phyloP scores from a whole-genome alignment of 1,140 invertebrate genomes.

The Mesaphorura yosii region DNA sequence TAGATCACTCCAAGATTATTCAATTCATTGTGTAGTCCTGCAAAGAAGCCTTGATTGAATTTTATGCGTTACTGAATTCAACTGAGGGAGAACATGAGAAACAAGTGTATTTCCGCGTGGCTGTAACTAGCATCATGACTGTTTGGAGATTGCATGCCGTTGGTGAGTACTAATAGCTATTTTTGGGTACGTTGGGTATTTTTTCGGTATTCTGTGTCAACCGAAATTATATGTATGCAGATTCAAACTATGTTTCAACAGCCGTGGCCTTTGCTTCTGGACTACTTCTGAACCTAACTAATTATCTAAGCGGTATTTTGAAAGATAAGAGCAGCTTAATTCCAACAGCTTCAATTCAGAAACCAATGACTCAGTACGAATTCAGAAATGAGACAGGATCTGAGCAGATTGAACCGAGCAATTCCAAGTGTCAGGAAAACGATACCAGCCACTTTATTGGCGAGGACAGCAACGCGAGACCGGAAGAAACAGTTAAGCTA shows the following conservation, averaged over 20 bases:
- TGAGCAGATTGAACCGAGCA: too few species aligned
- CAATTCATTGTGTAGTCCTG: conserved; percentile 12
- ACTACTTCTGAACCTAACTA: conserved; percentile 21
- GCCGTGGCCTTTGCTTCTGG: conserved; percentile 26
- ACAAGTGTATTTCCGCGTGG: conserved; percentile 21
- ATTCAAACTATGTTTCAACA: conserved; percentile 21
- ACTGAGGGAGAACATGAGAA: conserved; percentile 17
- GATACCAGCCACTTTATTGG: too few species aligned
- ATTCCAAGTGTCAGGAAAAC: too few species aligned
- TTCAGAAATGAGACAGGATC: too few species aligned
- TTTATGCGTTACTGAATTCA: conserved; percentile 16
- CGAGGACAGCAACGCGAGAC: too few species aligned
- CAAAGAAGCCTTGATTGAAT: conserved; percentile 20
- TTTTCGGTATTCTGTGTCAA: too few species aligned
- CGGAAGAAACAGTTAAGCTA: too few species aligned
- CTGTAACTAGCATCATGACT: conserved; percentile 19
- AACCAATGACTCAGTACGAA: too few species aligned
- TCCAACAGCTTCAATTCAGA: too few species aligned
- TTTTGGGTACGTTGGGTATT: too few species aligned
- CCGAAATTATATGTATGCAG: too few species aligned
- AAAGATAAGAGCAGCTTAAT: conserved; percentile 13
- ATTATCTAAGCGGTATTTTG: conserved; percentile 13
- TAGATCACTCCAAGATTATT: neutral
- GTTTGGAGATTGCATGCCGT: conserved; percentile 22
- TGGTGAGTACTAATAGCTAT: conserved; percentile 20